Percentiles rank a stretch among this genome's conserved stretches.
Evolutionary conservation across 2,797 vertebrate genomes (phyloP).

Genomic region (Neosilurus hyrtlii): DNA sequence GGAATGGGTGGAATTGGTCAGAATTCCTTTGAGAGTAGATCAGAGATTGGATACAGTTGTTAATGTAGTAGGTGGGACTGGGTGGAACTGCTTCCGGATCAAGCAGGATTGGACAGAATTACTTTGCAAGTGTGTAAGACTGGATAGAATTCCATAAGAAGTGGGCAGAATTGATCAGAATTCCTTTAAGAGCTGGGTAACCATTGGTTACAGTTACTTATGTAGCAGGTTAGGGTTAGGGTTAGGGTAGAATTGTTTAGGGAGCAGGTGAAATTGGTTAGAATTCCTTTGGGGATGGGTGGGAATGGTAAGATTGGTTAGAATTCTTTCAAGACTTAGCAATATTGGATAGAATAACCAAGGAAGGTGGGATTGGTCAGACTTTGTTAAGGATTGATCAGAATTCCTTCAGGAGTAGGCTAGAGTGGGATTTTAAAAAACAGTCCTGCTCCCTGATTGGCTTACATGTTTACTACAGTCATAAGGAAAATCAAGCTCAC

Average conservation of each 20-base stretch:
- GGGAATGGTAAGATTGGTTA: not conserved
- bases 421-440: not conserved
- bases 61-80: too few relatives aligned
- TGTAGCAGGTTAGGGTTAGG: not conserved
- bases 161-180: too few relatives aligned
- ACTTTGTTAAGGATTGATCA: not conserved
- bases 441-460: not conserved
- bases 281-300: not conserved
- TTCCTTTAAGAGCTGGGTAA: too few relatives aligned
- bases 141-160: not conserved
- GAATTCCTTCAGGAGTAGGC: not conserved
- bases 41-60: not conserved
- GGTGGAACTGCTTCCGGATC: not conserved
- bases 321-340: not conserved
- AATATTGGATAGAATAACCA: not conserved
- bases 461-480: not conserved
- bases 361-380: too few relatives aligned
- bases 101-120: not conserved
- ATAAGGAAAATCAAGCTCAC: not conserved
- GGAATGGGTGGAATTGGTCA: not conserved
- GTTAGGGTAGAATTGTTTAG: not conserved
- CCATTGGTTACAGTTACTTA: too few relatives aligned
- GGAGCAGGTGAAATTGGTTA: not conserved
- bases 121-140: not conserved
- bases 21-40: not conserved